Conservation (phyloP, 1,140 invertebrate species). For the Anastrepha ludens region DNA sequence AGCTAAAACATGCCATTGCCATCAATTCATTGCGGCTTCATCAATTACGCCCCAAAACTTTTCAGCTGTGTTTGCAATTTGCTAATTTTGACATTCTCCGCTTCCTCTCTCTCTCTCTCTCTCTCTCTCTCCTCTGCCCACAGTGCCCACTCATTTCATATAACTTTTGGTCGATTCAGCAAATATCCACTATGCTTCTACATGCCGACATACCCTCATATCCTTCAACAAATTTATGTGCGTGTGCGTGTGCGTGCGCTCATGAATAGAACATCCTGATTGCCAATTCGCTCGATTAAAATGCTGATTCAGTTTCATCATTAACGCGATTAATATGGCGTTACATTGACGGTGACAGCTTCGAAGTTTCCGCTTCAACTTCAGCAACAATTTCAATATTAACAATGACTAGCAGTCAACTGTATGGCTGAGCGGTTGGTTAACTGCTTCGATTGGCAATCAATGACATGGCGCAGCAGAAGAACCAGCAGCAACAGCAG, state of each 20-base stretch:
- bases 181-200: not conserved
- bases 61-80: constrained; percentile 48
- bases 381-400: constrained; percentile 28
- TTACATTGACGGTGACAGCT: constrained; percentile 63
- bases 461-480: constrained; percentile 4
- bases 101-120: not conserved
- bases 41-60: constrained; percentile 25
- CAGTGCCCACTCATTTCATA: not conserved
- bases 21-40: constrained; percentile 1
- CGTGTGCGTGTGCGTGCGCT: not conserved
- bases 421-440: constrained; percentile 14
- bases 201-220: not conserved
- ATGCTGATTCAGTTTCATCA: constrained; percentile 74
- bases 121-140: not conserved
- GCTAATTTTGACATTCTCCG: constrained; percentile 31
- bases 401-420: not conserved
- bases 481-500: constrained; percentile 5
- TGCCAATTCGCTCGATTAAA: constrained; percentile 72
- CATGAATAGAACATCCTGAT: constrained; percentile 48
- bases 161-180: constrained; percentile 13
- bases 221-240: not conserved
- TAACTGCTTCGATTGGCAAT: constrained; percentile 29
- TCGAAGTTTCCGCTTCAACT: constrained; percentile 53
- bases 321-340: constrained; percentile 73
- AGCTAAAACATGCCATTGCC: not conserved